Conservation (phyloP, 1,140 invertebrate species). For the Pseudobourletiella spinata region DNA sequence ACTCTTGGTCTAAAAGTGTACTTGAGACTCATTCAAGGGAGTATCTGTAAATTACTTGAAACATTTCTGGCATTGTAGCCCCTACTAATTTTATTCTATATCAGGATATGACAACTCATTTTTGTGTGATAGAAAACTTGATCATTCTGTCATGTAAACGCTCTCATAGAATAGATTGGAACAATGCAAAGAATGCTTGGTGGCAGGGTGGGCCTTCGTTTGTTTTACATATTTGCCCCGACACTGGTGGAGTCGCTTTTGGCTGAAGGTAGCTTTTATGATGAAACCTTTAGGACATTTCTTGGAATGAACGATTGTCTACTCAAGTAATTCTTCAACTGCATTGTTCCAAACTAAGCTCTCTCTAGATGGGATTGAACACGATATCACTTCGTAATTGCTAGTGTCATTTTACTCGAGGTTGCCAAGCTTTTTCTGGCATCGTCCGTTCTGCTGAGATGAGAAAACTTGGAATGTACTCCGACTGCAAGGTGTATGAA, state of each 20-base stretch:
- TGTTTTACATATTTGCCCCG: too few relatives aligned
- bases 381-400: not conserved
- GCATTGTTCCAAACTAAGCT: slow-evolving; percentile 4
- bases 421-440: not conserved
- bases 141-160: not conserved
- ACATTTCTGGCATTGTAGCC: not conserved
- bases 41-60: not conserved
- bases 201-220: too few relatives aligned
- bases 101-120: slow-evolving; percentile 8
- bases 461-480: too few relatives aligned
- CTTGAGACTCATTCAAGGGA: too few relatives aligned
- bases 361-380: not conserved
- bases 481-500: too few relatives aligned
- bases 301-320: not conserved
- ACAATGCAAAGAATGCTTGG: slow-evolving; percentile 1
- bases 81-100: too few relatives aligned
- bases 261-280: not conserved
- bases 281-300: not conserved
- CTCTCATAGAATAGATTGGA: not conserved
- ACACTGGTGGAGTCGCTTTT: not conserved
- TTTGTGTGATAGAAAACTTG: not conserved
- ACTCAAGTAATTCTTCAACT: not conserved
- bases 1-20: too few relatives aligned
- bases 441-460: too few relatives aligned
- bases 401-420: not conserved